Evolutionary conservation across 2,888 invertebrate species (phyloP).

Genomic region (Diadromus collaris): DNA sequence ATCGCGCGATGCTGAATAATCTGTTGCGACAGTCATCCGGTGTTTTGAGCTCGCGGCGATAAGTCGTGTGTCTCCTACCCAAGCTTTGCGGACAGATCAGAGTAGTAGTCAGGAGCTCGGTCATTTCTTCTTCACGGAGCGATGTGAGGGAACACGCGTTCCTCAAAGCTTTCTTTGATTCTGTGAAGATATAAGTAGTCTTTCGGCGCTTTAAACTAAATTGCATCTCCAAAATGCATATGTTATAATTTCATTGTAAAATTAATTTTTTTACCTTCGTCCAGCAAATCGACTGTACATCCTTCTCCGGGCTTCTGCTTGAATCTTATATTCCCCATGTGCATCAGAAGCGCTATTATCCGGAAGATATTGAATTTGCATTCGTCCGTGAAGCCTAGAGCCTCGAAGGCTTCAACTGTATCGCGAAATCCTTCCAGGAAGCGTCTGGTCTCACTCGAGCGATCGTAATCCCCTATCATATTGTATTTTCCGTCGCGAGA

Average conservation of each 20-base stretch:
- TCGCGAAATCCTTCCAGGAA: slow-evolving; percentile 68
- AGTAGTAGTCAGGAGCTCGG: slow-evolving; percentile 71
- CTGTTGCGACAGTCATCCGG: slow-evolving; percentile 77
- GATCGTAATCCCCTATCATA: slow-evolving; percentile 60
- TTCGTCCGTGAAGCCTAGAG: slow-evolving; percentile 68
- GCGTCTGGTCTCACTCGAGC: slow-evolving; percentile 54
- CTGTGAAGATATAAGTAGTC: no score
- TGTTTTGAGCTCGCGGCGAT: slow-evolving; percentile 73
- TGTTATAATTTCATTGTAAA: no score
- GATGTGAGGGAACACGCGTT: slow-evolving; percentile 68
- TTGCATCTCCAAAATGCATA: background rate
- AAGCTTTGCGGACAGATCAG: slow-evolving; percentile 71
- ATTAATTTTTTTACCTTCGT: slow-evolving; percentile 63
- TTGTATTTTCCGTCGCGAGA: slow-evolving; percentile 67
- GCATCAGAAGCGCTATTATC: slow-evolving; percentile 74
- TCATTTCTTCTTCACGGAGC: slow-evolving; percentile 65
- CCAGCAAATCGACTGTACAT: slow-evolving; percentile 64
- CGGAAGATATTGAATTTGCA: slow-evolving; percentile 70
- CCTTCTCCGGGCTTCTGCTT: slow-evolving; percentile 65
- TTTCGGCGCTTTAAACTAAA: background rate
- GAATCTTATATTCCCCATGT: slow-evolving; percentile 77
- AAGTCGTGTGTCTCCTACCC: slow-evolving; percentile 69
- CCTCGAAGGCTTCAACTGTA: slow-evolving; percentile 73
- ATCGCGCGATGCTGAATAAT: slow-evolving; percentile 77
- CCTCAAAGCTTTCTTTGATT: slow-evolving; percentile 69